Base-by-base conservation (phyloP, 2,113 vertebrate genomes). In the Polypterus senegalus region DNA sequence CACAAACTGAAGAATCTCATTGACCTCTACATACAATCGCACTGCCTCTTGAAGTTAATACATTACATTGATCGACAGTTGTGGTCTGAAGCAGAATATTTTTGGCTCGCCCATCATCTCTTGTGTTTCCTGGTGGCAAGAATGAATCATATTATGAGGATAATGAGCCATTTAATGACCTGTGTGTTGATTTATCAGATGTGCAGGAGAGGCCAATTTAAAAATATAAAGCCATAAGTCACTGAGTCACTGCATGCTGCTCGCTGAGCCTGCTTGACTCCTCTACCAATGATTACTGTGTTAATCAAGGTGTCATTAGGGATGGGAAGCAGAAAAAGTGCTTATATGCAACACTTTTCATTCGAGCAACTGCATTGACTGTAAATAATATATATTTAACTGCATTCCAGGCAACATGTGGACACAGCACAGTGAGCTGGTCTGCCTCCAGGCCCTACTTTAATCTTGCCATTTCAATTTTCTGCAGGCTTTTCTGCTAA, bases 81-180 rank as follows among this genome's bases (percentile, higher is more conserved):
- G 8, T 63, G 62, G 64, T 53, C 77, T 63, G 60, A 58, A 53
- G 67, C 61, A 63, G 65, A 65, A 65, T 64, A 70, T 73, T 71
- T 65, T 65, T 61, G 63, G 60, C 69, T 70, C 66, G 67, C 68
- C 72, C 63, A 60, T 65, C 65, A 67, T 72, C 59, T 73, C 69
- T 67, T 69, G 63, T 65, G 62, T 78, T 80, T 81, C 58, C 71
- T 74, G 69, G 70, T 74, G 73, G 71, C 70, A 45, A 63, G 73
- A 74, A 80, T 86, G 76, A 87, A 86, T 88, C 76, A 74, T 79
- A 78, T 85, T 79, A 81, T 71, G 74, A 68, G 72, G 74, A 90
- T 88, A 89, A 90, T 83, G 84, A 88, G 75, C 70, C 80, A 73
- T 83, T 85, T 89, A 87, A 87, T 83, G 82, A 76, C 83, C 77